Evolutionary conservation across 2,797 vertebrate genomes (phyloP).

Genomic region (Tapera naevia): DNA sequence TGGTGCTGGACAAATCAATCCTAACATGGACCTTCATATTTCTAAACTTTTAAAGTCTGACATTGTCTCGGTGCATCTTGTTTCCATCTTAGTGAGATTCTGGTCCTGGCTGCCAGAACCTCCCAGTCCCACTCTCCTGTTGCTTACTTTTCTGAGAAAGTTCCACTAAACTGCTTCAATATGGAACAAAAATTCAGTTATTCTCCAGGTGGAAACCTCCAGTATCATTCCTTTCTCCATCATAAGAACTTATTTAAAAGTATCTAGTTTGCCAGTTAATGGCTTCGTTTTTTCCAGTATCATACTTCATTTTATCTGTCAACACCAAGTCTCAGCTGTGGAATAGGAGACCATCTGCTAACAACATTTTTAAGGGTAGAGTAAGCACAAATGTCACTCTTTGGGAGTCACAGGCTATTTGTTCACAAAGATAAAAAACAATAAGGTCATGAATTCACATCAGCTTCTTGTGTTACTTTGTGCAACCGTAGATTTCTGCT

Average conservation of each 20-base stretch:
- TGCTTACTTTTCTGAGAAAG: neutral
- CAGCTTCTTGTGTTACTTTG: constrained; percentile 39
- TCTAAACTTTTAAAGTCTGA: neutral
- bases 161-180: neutral
- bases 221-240: neutral
- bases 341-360: constrained; percentile 57
- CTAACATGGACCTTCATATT: neutral
- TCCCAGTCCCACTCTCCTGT: neutral
- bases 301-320: neutral
- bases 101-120: constrained; percentile 24
- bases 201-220: neutral
- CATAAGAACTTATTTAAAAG: neutral
- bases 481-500: constrained; percentile 48
- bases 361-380: constrained; percentile 21
- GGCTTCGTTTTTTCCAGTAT: neutral
- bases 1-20: neutral
- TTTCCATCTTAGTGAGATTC: constrained; percentile 26
- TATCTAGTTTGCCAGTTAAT: neutral
- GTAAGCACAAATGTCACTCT: constrained; percentile 26
- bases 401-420: constrained; percentile 34
- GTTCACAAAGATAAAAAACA: constrained; percentile 53
- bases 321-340: constrained; percentile 17
- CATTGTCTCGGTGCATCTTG: constrained; percentile 1
- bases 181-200: neutral
- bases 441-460: constrained; percentile 48